Percentiles rank a stretch among this genome's conserved stretches.
phyloP scores from a whole-genome alignment of 2,888 invertebrate species.

The Oeneis ivallda region DNA sequence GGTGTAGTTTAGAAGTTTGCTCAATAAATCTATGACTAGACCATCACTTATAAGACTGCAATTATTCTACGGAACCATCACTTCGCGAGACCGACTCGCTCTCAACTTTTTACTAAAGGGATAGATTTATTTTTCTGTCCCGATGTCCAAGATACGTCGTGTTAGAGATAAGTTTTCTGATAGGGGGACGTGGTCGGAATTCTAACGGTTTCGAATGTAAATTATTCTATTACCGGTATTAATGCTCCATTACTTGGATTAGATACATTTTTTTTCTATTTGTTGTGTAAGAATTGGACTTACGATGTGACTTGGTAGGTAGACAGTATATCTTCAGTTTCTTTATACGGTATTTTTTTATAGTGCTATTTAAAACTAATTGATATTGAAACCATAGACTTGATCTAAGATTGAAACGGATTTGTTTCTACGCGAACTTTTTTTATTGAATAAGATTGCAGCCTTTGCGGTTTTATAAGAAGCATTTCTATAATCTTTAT shows the following conservation, averaged over 20 bases:
- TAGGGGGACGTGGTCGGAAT: slow-evolving; percentile 20
- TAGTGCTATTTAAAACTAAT: not conserved
- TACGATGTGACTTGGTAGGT: not conserved
- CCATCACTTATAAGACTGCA: too few relatives aligned
- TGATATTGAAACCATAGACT: too few relatives aligned
- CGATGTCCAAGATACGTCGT: slow-evolving; percentile 25
- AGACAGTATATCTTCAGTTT: not conserved
- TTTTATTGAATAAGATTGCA: too few relatives aligned
- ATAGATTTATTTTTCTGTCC: slow-evolving; percentile 21
- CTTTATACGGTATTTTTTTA: slow-evolving; percentile 7
- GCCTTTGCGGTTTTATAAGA: too few relatives aligned
- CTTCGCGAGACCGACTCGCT: not conserved
- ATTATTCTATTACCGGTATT: slow-evolving; percentile 18
- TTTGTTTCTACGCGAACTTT: not conserved
- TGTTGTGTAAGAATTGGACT: slow-evolving; percentile 14
- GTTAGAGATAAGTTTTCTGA: slow-evolving; percentile 19
- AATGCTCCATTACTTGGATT: slow-evolving; percentile 14
- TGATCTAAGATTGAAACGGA: too few relatives aligned
- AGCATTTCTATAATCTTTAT: too few relatives aligned
- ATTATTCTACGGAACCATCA: not conserved
- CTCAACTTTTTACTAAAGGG: not conserved
- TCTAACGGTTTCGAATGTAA: slow-evolving; percentile 23
- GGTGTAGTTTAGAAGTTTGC: too few relatives aligned
- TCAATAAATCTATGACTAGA: too few relatives aligned
- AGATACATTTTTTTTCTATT: slow-evolving; percentile 12